Percentiles rank a stretch among this genome's conserved stretches.
Evolutionary conservation across 2,113 vertebrate species (phyloP).

Genomic region (Nannospalax galili): DNA sequence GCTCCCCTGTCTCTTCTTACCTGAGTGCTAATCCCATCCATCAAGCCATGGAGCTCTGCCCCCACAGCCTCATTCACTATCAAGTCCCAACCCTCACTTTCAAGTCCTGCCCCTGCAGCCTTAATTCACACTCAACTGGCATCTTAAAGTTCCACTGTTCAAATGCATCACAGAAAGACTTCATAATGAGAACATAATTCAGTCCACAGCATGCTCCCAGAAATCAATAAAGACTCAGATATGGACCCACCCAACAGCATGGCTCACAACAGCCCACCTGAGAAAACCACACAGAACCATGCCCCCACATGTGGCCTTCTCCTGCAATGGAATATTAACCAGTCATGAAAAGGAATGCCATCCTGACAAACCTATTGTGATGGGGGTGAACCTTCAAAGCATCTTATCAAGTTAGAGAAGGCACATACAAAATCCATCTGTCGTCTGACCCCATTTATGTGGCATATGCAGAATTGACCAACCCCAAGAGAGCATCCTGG

Average conservation of each 20-base stretch:
- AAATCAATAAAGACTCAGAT: not conserved
- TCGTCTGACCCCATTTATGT: accelerated
- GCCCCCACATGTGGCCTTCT: accelerated
- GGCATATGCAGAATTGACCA: not conserved
- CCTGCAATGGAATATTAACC: accelerated
- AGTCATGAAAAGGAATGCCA: not conserved
- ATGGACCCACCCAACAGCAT: not conserved
- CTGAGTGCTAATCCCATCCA: not conserved
- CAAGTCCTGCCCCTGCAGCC: not conserved
- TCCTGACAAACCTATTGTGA: accelerated
- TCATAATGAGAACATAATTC: not conserved
- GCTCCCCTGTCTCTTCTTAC: not conserved
- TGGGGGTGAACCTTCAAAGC: too few species aligned
- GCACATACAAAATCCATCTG: not conserved
- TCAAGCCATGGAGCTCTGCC: not conserved
- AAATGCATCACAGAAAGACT: not conserved
- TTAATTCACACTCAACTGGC: not conserved
- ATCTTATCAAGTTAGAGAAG: too few species aligned
- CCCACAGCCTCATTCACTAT: not conserved
- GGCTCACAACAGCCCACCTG: not conserved
- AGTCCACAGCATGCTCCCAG: too few species aligned
- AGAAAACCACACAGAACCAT: accelerated
- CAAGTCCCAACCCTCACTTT: too few species aligned
- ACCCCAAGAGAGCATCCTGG: not conserved
- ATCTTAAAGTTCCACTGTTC: not conserved